Percentiles rank a stretch among this genome's conserved stretches.
phyloP scores from a whole-genome alignment of 2,797 vertebrate genomes.

The Molossus alvarezi region DNA sequence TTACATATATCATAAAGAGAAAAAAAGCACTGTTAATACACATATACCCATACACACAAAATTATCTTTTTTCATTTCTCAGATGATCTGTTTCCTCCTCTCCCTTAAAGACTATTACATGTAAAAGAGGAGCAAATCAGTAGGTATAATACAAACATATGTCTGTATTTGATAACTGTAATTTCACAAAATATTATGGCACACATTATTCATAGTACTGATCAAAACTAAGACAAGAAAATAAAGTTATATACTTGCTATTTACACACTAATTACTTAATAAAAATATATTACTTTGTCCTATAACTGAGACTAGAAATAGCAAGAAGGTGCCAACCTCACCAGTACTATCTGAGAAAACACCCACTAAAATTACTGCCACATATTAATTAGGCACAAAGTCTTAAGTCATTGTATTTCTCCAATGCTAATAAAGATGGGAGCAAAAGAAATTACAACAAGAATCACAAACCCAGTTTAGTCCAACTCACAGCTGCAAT shows the following conservation, averaged over 20 bases:
- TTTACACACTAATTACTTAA: background rate
- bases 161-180: background rate
- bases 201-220: background rate
- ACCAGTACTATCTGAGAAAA: conserved; percentile 24
- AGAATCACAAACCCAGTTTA: conserved; percentile 37
- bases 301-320: background rate
- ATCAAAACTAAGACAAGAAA: conserved; percentile 59
- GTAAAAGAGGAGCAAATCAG: conserved; percentile 13
- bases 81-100: background rate
- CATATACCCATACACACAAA: background rate
- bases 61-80: background rate
- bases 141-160: background rate
- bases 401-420: conserved; percentile 23
- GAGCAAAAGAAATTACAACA: conserved; percentile 62
- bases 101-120: background rate
- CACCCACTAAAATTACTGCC: background rate
- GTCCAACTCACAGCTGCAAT: conserved; percentile 17
- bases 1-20: background rate
- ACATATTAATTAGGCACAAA: background rate
- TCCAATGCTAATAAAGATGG: conserved; percentile 38
- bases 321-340: background rate
- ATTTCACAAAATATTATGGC: background rate
- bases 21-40: background rate
- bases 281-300: background rate
- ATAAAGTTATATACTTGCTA: conserved; percentile 1